These are phyloP conservation scores for Clarias gariepinus DNA, from an alignment of 2,113 vertebrate genomes.

Conservation along the genomic window DNA sequence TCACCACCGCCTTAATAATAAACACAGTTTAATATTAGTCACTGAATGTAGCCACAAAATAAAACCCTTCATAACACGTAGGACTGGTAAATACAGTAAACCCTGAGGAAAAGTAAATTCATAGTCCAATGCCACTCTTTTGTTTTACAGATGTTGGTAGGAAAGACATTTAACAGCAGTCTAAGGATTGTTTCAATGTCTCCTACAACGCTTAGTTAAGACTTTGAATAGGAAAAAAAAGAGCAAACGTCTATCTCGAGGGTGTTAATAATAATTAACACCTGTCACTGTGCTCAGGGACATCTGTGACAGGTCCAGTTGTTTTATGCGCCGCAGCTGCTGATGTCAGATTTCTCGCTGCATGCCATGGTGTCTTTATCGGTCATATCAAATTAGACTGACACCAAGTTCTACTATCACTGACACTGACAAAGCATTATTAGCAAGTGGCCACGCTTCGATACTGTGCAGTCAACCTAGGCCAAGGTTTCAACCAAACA, in stretches of 20 bases:
- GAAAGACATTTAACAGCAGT: neutral
- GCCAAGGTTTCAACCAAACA: neutral
- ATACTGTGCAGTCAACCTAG: constrained; percentile 20
- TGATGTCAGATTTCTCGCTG: constrained; percentile 53
- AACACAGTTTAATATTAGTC: neutral
- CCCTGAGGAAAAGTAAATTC: constrained; percentile 19
- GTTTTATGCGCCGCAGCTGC: constrained; percentile 65
- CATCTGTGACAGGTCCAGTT: constrained; percentile 52
- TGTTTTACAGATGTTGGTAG: neutral
- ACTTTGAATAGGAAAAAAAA: neutral
- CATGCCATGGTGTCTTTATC: constrained; percentile 33
- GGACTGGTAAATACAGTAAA: neutral
- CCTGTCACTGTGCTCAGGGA: constrained; percentile 16
- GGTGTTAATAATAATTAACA: constrained; percentile 20
- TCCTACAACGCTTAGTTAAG: neutral
- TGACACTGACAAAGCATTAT: constrained; percentile 39
- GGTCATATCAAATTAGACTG: constrained; percentile 54
- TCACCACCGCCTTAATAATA: neutral
- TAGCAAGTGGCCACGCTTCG: neutral
- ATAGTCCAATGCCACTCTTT: neutral
- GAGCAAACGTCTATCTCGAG: neutral
- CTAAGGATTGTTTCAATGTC: neutral
- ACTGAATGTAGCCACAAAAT: neutral
- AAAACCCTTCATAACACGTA: neutral
- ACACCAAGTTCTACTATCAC: constrained; percentile 55